Base-by-base conservation (phyloP, 2,797 vertebrate species). In the Poecilia velifera region DNA sequence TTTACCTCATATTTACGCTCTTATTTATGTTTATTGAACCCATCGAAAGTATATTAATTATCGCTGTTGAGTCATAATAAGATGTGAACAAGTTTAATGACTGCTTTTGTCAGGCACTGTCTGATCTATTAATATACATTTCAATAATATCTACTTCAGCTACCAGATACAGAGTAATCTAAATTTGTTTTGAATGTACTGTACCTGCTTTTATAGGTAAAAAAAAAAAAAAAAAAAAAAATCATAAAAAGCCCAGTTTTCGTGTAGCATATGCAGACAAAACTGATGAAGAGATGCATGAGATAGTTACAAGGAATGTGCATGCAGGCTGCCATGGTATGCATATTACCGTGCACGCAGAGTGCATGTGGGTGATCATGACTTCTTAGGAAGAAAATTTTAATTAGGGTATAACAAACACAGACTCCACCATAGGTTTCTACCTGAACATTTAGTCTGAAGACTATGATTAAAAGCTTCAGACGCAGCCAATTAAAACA, bases 401-500 rank as follows among this genome's bases (percentile, higher is more conserved):
- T 92, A 93, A 94, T 93, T 91, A 84, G 78, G 45, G 2, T 79
- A 72, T 78, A 72, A 87, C 79, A 89, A 90, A 89, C 57, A 62
- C 57, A 62, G 75, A 84, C 70, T 80, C 72, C 47, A 25, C 80
- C 80, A 79, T 70, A 80, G 76, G 78, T 82, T 91, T 79, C 77
- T 83, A 89, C 78, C 81, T 85, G 82, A 84, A 86, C 85, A 83
- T 85, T 53, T 66, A 57, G 79, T 81, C 83, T 43, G 80, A 86
- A 89, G 74, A 80, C 68, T 10, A 82, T 78, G 86, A 91, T 93
- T 90, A 90, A 92, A 86, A 82, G 78, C 72, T 82, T 82, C 74
- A 78, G 76, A 82, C 57, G 53, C 4, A 68, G 77, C 89, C 91
- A 92, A 92, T 93, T 94, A 94, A 90, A 90, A 86, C n/a, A 76